Evolutionary conservation across 2,888 invertebrate species (phyloP).

Genomic region (Nephrotoma flavescens): DNA sequence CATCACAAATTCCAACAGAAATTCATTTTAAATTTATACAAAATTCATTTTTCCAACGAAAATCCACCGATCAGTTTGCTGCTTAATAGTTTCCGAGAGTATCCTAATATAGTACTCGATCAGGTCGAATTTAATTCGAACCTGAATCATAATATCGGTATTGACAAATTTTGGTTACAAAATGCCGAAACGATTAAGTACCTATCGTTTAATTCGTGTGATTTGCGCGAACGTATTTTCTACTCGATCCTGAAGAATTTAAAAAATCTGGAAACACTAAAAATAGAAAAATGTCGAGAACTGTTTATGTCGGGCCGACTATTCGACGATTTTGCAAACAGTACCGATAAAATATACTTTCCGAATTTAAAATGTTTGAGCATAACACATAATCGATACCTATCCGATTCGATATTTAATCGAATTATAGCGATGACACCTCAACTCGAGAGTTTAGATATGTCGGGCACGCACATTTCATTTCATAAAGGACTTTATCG

Average conservation of each 20-base stretch:
- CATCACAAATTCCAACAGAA: conserved; percentile 35
- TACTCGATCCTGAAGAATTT: conserved; percentile 41
- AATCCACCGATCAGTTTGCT: conserved; percentile 21
- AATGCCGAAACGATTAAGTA: conserved; percentile 41
- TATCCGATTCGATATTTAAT: conserved; percentile 58
- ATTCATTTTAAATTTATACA: conserved; percentile 22
- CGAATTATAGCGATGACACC: conserved; percentile 46
- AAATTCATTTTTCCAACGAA: conserved; percentile 24
- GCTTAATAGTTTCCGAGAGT: conserved; percentile 21
- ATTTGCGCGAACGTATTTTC: conserved; percentile 47
- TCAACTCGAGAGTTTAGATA: conserved; percentile 41
- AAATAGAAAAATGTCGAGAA: conserved; percentile 49
- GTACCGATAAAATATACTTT: not conserved
- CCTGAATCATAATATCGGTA: conserved; percentile 14
- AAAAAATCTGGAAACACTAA: conserved; percentile 40
- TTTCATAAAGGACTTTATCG: conserved; percentile 53
- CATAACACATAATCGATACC: conserved; percentile 50
- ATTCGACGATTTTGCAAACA: conserved; percentile 29
- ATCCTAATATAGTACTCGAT: conserved; percentile 22
- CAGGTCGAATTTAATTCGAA: conserved; percentile 20
- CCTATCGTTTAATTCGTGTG: conserved; percentile 42
- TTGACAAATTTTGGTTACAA: conserved; percentile 38
- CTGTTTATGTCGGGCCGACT: conserved; percentile 60
- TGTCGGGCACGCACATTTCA: conserved; percentile 53
- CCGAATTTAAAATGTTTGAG: conserved; percentile 40